phyloP scores from a whole-genome alignment of 2,888 invertebrate species.

The Deroplatys truncata region DNA sequence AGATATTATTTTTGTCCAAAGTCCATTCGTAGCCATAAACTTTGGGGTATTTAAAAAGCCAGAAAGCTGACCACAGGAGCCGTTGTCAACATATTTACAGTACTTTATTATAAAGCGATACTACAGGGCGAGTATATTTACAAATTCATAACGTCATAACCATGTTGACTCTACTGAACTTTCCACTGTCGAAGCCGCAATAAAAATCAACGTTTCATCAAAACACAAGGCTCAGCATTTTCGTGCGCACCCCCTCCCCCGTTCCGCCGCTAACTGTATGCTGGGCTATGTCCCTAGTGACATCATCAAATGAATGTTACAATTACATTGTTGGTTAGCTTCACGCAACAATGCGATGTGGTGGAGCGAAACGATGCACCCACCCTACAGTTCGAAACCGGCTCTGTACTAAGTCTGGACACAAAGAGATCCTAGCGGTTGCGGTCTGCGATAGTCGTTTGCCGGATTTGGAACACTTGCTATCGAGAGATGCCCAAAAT shows the following conservation, averaged over 20 bases:
- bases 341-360: background rate
- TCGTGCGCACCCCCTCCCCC: background rate
- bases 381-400: too few relatives aligned
- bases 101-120: too few relatives aligned
- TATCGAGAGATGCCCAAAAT: too few relatives aligned
- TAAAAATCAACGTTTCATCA: background rate
- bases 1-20: too few relatives aligned
- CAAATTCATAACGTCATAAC: background rate
- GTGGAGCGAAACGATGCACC: background rate
- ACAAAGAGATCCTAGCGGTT: background rate
- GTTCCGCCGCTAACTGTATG: too few relatives aligned
- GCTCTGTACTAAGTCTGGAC: too few relatives aligned
- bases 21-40: too few relatives aligned
- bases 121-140: background rate
- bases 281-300: background rate
- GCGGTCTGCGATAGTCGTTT: background rate
- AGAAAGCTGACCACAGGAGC: too few relatives aligned
- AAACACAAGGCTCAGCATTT: background rate
- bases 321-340: background rate
- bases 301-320: background rate
- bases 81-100: too few relatives aligned
- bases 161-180: background rate
- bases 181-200: background rate
- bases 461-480: background rate
- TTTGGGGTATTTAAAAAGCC: too few relatives aligned